Evolutionary conservation across 2,797 vertebrate genomes (phyloP).

Genomic region (Mus spretus): DNA sequence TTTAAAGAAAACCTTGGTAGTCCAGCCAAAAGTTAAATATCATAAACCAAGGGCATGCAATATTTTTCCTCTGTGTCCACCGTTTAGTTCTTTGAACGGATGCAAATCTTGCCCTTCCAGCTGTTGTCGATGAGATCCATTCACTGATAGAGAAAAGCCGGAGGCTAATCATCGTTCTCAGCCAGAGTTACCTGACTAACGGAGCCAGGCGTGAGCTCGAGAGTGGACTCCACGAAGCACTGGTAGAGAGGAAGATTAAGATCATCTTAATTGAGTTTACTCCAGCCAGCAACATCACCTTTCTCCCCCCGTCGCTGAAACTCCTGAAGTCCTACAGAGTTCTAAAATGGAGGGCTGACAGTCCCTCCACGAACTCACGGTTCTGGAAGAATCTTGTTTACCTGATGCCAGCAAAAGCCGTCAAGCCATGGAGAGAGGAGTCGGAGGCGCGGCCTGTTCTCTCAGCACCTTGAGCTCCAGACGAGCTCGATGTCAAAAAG

Average conservation of each 20-base stretch:
- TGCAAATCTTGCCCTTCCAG: slow-evolving; percentile 87
- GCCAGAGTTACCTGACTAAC: slow-evolving; percentile 87
- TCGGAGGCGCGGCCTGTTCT: background rate
- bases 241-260: slow-evolving; percentile 93
- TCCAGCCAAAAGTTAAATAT: background rate
- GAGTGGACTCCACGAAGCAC: slow-evolving; percentile 92
- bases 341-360: slow-evolving; percentile 91
- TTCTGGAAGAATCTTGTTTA: slow-evolving; percentile 95
- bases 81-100: slow-evolving; percentile 61
- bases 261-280: slow-evolving; percentile 92
- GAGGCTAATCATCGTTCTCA: slow-evolving; percentile 92
- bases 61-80: background rate
- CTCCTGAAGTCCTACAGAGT: slow-evolving; percentile 90
- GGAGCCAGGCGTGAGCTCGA: slow-evolving; percentile 89
- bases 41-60: background rate
- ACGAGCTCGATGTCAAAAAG: background rate
- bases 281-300: slow-evolving; percentile 81
- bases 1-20: slow-evolving; percentile 12
- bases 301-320: slow-evolving; percentile 90
- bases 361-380: slow-evolving; percentile 89
- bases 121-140: slow-evolving; percentile 91
- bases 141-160: slow-evolving; percentile 92
- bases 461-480: background rate
- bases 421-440: slow-evolving; percentile 17
- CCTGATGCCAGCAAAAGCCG: slow-evolving; percentile 91